Evolutionary conservation across 2,797 vertebrate species (phyloP), one percentile per base, ranked within the genome.

Genomic region (Chelmon rostratus): DNA sequence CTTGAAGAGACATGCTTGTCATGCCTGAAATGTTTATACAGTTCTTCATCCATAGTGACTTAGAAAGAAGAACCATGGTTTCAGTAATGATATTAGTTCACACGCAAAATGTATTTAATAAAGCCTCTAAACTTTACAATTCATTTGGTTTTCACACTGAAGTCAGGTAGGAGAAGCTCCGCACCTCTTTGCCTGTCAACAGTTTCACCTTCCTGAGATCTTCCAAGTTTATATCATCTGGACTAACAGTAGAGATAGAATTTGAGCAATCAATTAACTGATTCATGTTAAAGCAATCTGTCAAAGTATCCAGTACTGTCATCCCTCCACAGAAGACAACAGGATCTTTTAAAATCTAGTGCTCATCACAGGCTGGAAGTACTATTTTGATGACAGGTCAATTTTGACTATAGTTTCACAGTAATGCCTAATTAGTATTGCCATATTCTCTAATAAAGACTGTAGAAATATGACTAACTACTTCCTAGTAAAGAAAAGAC

Each of bases 1-100:
- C 76, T 35, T 42, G 58, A 76, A n/a, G n/a, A 71, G 47, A 54
- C 63, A 25, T 25, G 59, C 40, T 38, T 2, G 37, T 75, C 62
- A 19, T 1, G 2, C 58, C 54, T 75, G 18, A 57, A 62, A 6
- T 1, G 1, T 35, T 73, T 21, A 40, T 31, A 9, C 5, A 3
- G 2, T 16, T 61, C 33, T 42, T 33, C 52, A 25, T 40, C 59
- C 18, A 42, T 4, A 28, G 23, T 21, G 16, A 37, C 0, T 46
- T 35, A 40, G 23, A 70, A 37, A 49, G 3, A 59, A 16, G 6
- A 1, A 53, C 61, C 65, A 58, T 7, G 5, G 9, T n/a, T n/a
- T 63, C 1, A 10, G 25, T n/a, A 33, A 50, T 23, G 0, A 50
- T 28, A 23, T 52, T 21, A 33, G 12, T 6, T 7, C 1, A 2